Evolutionary conservation across 2,888 invertebrate genomes (phyloP).

Genomic region (Lymantria dispar): DNA sequence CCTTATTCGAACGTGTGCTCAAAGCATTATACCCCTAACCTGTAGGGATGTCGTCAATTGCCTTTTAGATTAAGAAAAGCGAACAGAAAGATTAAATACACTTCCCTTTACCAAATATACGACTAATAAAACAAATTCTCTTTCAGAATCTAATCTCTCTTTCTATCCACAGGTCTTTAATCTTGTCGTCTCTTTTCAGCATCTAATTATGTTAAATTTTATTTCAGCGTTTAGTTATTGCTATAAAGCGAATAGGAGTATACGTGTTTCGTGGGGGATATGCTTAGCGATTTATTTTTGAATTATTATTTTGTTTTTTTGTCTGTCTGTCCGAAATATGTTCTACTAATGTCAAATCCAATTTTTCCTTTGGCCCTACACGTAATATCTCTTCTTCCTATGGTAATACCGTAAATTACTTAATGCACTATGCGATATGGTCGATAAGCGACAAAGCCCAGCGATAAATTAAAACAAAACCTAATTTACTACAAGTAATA

Average conservation of each 20-base stretch:
- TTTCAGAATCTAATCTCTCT: conserved; percentile 44
- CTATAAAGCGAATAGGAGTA: conserved; percentile 30
- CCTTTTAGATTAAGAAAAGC: no score
- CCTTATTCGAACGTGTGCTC: no score
- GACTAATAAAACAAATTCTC: conserved; percentile 16
- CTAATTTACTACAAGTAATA: no score
- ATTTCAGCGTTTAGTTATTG: conserved; percentile 46
- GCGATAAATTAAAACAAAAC: no score
- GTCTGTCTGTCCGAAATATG: conserved; percentile 1
- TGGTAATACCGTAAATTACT: no score
- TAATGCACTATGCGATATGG: no score
- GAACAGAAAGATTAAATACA: not conserved
- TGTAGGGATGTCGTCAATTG: no score
- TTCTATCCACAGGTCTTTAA: conserved; percentile 63
- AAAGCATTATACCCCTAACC: no score
- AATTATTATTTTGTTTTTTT: not conserved
- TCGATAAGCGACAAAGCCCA: no score
- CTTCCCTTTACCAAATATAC: conserved; percentile 23
- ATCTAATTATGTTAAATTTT: conserved; percentile 38
- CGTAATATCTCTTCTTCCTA: no score
- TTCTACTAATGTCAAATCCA: no score
- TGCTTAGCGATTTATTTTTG: conserved; percentile 22
- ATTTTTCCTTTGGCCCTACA: no score
- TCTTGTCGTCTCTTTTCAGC: conserved; percentile 55
- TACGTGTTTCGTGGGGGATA: conserved; percentile 21